These are phyloP conservation scores for Drosophila varians DNA, from an alignment of 1,140 invertebrate genomes.

Conservation along the genomic window DNA sequence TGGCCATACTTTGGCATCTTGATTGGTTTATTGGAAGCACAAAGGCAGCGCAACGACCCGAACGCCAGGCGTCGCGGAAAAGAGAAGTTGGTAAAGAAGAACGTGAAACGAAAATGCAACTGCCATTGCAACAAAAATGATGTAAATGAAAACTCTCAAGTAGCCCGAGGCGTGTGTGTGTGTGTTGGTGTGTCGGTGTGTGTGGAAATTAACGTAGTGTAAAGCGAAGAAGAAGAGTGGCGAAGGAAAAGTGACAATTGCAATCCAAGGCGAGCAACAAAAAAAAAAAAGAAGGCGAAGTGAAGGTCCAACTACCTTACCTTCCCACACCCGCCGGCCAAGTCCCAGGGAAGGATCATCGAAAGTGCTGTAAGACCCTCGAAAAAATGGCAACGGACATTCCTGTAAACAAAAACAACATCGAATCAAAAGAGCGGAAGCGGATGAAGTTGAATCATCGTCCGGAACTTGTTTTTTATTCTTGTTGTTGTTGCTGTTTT, in stretches of 20 bases:
- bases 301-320: constrained; percentile 22
- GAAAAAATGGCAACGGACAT: constrained; percentile 14
- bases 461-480: constrained; percentile 66
- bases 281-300: background rate
- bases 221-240: constrained; percentile 44
- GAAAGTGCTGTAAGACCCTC: constrained; percentile 25
- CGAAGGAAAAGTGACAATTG: constrained; percentile 49
- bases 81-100: background rate
- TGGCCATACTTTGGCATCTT: constrained; percentile 14
- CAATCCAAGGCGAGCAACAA: constrained; percentile 53
- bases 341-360: constrained; percentile 15
- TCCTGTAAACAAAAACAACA: constrained; percentile 59
- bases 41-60: background rate
- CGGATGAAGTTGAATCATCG: constrained; percentile 72
- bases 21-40: background rate
- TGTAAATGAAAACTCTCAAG: constrained; percentile 49
- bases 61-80: background rate
- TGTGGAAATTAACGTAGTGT: constrained; percentile 73
- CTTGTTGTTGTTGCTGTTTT: constrained; percentile 11
- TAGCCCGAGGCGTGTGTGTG: constrained; percentile 18
- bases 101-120: background rate
- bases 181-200: constrained; percentile 24
- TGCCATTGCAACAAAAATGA: constrained; percentile 18
- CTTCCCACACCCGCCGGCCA: background rate
- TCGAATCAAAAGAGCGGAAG: constrained; percentile 44